phyloP scores from a whole-genome alignment of 37 sponge, comb jelly and placozoan species.

The Petrosia ficiformis region DNA sequence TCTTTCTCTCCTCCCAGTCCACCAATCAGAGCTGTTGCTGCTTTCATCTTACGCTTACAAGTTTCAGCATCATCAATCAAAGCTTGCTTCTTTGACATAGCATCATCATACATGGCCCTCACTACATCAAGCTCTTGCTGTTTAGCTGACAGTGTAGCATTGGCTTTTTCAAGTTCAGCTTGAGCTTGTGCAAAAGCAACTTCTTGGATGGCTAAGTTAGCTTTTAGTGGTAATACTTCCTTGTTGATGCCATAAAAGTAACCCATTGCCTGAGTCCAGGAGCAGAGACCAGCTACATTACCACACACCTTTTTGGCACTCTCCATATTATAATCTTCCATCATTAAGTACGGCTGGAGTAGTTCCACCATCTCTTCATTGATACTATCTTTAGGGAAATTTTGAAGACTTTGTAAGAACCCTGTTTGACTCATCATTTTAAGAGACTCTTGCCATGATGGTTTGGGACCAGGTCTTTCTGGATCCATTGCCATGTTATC shows the following conservation, averaged over 20 bases:
- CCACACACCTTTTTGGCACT: constrained; percentile 96
- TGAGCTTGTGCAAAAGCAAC: constrained; percentile 59
- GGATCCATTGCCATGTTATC: constrained; percentile 63
- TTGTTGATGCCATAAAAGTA: constrained; percentile 94
- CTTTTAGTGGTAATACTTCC: constrained; percentile 98
- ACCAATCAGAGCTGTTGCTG: constrained; percentile 92
- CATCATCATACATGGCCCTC: constrained; percentile 94
- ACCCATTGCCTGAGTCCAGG: constrained; percentile 98
- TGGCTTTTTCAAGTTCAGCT: constrained; percentile 80
- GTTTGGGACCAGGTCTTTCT: constrained; percentile 83
- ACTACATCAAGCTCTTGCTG: constrained; percentile 91
- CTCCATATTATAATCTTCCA: constrained; percentile 94
- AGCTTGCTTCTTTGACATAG: constrained; percentile 92
- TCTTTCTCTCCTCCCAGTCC: constrained; percentile 96
- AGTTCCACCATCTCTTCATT: constrained; percentile 98
- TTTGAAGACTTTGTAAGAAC: constrained; percentile 83
- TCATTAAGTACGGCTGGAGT: constrained; percentile 90
- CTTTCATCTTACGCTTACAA: constrained; percentile 94
- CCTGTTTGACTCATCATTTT: constrained; percentile 94
- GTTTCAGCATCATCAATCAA: constrained; percentile 96
- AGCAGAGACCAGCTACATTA: constrained; percentile 98
- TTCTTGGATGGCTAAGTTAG: constrained; percentile 93
- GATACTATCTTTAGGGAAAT: constrained; percentile 95
- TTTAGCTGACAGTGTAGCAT: constrained; percentile 92
- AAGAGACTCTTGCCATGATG: constrained; percentile 94